Evolutionary conservation across 2,113 vertebrate genomes (phyloP).

Genomic region (Cynocephalus volans): DNA sequence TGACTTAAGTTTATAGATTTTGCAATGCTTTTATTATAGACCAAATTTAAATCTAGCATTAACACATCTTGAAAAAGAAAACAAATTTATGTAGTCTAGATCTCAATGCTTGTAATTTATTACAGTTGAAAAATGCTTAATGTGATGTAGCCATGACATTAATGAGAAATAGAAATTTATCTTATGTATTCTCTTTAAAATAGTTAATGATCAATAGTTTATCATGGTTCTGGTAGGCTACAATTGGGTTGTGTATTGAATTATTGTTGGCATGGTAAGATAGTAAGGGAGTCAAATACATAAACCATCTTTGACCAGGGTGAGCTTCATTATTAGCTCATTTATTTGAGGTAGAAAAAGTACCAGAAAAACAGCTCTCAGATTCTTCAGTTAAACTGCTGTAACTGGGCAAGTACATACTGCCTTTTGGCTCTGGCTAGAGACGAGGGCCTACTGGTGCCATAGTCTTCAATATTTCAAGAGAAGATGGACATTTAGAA

Average conservation of each 20-base stretch:
- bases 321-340: background rate
- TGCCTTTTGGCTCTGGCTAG: background rate
- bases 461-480: background rate
- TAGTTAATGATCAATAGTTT: background rate
- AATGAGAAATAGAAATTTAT: conserved; percentile 39
- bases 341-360: background rate
- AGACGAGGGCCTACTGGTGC: background rate
- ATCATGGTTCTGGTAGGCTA: background rate
- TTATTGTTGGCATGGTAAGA: background rate
- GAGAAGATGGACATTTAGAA: conserved; percentile 44
- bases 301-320: background rate
- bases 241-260: background rate
- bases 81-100: background rate
- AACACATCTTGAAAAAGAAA: conserved; percentile 55
- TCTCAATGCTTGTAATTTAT: background rate
- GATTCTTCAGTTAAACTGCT: background rate
- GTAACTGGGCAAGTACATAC: background rate
- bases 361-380: background rate
- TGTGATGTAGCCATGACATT: background rate
- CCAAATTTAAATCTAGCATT: conserved; percentile 45
- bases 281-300: background rate
- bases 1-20: conserved; percentile 29
- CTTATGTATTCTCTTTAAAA: conserved; percentile 5
- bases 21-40: conserved; percentile 36
- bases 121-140: conserved; percentile 30